These are phyloP conservation scores for Drosophila pallidifrons DNA, from an alignment of 1,140 invertebrate species.

Conservation along the genomic window DNA sequence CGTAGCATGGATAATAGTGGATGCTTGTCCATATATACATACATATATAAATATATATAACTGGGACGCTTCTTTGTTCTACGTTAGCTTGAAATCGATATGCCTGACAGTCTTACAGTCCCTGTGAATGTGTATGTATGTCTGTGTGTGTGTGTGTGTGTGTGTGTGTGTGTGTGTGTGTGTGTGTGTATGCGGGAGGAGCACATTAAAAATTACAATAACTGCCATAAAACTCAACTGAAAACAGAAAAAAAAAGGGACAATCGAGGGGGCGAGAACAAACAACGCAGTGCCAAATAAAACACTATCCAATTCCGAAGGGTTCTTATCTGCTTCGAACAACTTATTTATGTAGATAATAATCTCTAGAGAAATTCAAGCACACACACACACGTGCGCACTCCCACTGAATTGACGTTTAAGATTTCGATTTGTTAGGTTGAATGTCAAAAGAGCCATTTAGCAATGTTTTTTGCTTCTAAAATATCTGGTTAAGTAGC, in stretches of 20 bases:
- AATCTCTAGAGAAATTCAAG: conserved; percentile 28
- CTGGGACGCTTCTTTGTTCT: conserved; percentile 33
- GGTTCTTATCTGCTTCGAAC: conserved; percentile 22
- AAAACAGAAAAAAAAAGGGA: conserved; percentile 22
- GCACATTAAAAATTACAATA: conserved; percentile 54
- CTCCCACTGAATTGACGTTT: conserved; percentile 3
- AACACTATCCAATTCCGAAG: conserved; percentile 39
- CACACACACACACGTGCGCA: background rate
- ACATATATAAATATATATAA: conserved; percentile 3
- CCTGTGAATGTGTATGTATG: background rate
- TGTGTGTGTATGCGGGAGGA: conserved; percentile 1
- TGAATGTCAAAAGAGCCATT: conserved; percentile 19
- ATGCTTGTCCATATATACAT: conserved; percentile 4
- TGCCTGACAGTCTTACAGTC: background rate
- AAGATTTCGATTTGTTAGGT: conserved; percentile 9
- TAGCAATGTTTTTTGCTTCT: background rate
- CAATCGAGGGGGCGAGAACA: conserved; percentile 43
- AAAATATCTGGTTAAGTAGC: conserved; percentile 9
- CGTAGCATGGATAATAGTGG: conserved; percentile 1
- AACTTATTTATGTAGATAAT: conserved; percentile 52
- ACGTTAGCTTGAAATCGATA: conserved; percentile 37
- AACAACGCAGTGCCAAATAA: conserved; percentile 37
- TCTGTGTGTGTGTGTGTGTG: background rate
- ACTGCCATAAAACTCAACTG: conserved; percentile 17
- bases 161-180: background rate